phyloP scores from a whole-genome alignment of 1,140 invertebrate genomes.

The Tetramorium simillimum region DNA sequence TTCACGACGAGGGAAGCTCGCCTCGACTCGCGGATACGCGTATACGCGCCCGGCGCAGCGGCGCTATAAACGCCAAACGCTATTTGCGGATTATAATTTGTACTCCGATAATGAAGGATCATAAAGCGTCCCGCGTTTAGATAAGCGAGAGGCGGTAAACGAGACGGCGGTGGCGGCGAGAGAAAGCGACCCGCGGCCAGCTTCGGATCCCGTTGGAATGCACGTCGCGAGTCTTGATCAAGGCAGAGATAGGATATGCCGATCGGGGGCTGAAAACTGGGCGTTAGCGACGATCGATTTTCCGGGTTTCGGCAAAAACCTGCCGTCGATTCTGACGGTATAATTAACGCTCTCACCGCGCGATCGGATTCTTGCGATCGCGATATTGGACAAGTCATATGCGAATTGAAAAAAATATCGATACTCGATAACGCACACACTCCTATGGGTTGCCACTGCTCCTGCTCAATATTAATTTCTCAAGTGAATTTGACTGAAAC shows the following conservation, averaged over 20 bases:
- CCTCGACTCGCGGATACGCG: slow-evolving; percentile 10
- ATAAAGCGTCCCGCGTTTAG: slow-evolving; percentile 68
- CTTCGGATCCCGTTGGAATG: slow-evolving; percentile 27
- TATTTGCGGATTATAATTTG: slow-evolving; percentile 71
- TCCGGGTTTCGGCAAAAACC: slow-evolving; percentile 44
- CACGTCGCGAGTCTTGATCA: slow-evolving; percentile 2
- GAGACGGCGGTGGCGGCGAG: neutral
- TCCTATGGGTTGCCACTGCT: too few relatives aligned
- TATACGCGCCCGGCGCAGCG: slow-evolving; percentile 15
- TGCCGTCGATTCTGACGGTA: neutral
- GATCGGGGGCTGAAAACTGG: neutral
- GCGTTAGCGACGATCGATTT: neutral
- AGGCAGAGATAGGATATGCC: neutral
- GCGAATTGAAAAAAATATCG: neutral
- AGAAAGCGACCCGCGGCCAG: slow-evolving; percentile 54
- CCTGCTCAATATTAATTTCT: too few relatives aligned
- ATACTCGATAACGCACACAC: neutral
- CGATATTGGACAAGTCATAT: neutral
- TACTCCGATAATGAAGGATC: slow-evolving; percentile 69
- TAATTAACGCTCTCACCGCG: slow-evolving; percentile 6
- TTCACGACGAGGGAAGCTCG: slow-evolving; percentile 32
- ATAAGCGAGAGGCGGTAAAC: slow-evolving; percentile 43
- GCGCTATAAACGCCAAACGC: slow-evolving; percentile 68
- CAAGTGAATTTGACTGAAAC: too few relatives aligned
- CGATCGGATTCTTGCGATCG: neutral